These are phyloP conservation scores for Nematolebias whitei DNA, from an alignment of 2,113 vertebrate species.

Conservation along the genomic window DNA sequence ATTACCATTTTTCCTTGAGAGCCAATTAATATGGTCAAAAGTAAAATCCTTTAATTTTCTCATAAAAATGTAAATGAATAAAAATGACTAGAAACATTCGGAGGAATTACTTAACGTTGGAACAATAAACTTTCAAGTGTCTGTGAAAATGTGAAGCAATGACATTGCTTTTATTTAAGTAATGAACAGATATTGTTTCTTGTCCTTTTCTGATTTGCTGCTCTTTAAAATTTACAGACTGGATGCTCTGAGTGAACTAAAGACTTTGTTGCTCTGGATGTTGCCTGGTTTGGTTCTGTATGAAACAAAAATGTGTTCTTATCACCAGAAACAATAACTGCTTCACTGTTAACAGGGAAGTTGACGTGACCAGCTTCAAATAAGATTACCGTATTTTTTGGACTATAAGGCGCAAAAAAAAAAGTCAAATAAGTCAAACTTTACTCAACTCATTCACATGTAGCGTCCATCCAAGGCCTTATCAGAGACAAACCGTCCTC, in stretches of 20 bases:
- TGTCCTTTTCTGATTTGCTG: slow-evolving; percentile 6
- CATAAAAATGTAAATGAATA: slow-evolving; percentile 78
- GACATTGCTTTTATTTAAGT: slow-evolving; percentile 24
- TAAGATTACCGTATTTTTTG: too few species aligned
- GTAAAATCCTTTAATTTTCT: slow-evolving; percentile 75
- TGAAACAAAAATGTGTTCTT: not conserved
- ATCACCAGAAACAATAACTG: not conserved
- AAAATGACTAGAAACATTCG: slow-evolving; percentile 61
- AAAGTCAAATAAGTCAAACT: too few species aligned
- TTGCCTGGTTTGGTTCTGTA: too few species aligned
- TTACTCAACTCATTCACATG: too few species aligned
- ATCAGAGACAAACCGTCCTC: too few species aligned
- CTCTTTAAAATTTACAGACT: slow-evolving; percentile 22
- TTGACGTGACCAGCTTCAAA: too few species aligned
- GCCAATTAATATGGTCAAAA: slow-evolving; percentile 73
- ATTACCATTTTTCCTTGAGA: slow-evolving; percentile 58
- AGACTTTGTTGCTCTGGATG: slow-evolving; percentile 10
- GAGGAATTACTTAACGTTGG: slow-evolving; percentile 54
- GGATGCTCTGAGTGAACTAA: slow-evolving; percentile 7
- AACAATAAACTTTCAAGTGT: slow-evolving; percentile 48
- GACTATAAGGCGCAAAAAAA: too few species aligned
- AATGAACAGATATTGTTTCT: slow-evolving; percentile 10
- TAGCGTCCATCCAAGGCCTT: too few species aligned
- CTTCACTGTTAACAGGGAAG: too few species aligned
- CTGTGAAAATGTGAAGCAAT: slow-evolving; percentile 38